phyloP scores from a whole-genome alignment of 2,797 vertebrate genomes.

The Fistularia tabacaria region DNA sequence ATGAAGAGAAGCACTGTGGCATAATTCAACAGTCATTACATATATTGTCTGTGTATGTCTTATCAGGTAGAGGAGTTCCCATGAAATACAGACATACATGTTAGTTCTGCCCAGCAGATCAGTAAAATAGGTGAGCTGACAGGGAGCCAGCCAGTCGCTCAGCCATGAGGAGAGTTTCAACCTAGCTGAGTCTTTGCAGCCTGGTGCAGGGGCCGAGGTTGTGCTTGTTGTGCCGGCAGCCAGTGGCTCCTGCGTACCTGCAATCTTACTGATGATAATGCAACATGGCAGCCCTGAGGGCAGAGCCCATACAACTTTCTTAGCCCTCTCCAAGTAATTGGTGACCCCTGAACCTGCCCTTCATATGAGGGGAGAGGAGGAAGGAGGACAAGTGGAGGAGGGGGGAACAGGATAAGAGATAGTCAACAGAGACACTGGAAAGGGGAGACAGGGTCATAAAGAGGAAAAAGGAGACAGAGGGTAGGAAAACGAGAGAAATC shows the following conservation, averaged over 20 bases:
- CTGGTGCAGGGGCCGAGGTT: slow-evolving; percentile 39
- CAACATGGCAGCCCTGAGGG: slow-evolving; percentile 81
- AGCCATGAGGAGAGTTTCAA: slow-evolving; percentile 61
- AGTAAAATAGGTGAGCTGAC: slow-evolving; percentile 42
- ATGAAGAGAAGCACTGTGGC: background rate
- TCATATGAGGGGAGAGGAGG: slow-evolving; percentile 71
- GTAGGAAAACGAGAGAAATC: slow-evolving; percentile 38
- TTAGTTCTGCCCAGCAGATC: slow-evolving; percentile 64
- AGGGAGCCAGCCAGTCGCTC: slow-evolving; percentile 48
- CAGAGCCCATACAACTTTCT: slow-evolving; percentile 79
- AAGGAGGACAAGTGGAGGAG: slow-evolving; percentile 31
- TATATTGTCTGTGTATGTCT: slow-evolving; percentile 19
- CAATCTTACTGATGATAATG: slow-evolving; percentile 78
- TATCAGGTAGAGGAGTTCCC: slow-evolving; percentile 43
- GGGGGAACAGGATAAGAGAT: slow-evolving; percentile 46
- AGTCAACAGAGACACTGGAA: slow-evolving; percentile 59
- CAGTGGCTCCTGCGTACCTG: slow-evolving; percentile 69
- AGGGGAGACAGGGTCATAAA: slow-evolving; percentile 47
- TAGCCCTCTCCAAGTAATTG: slow-evolving; percentile 84
- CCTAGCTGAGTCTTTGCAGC: slow-evolving; percentile 34
- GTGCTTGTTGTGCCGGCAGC: slow-evolving; percentile 54
- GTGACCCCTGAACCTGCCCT: slow-evolving; percentile 78
- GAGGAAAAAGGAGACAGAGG: slow-evolving; percentile 50
- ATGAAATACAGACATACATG: slow-evolving; percentile 57
- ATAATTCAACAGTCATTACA: slow-evolving; percentile 15